A percentile compares a stretch with the other conserved stretches of the same genome.
These are phyloP conservation scores for Agriopis leucophaearia DNA, from an alignment of 2,888 invertebrate genomes.

Conservation along the genomic window DNA sequence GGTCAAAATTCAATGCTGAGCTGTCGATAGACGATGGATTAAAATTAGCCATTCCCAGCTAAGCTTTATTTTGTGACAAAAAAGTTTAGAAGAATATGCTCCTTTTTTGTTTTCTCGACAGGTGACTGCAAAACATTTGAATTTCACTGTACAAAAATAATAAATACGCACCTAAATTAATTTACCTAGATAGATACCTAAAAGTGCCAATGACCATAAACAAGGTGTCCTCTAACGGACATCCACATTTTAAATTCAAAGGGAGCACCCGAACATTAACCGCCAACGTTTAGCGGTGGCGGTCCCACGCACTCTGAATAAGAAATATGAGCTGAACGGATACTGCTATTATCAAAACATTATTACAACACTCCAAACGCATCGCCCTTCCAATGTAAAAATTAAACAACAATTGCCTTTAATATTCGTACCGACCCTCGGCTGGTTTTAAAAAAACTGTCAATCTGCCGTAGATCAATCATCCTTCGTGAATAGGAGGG, in stretches of 20 bases:
- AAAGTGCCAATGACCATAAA: conserved; percentile 36
- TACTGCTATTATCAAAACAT: conserved; percentile 86
- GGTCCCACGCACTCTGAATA: conserved; percentile 85
- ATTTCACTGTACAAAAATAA: neutral
- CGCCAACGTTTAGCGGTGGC: conserved; percentile 45
- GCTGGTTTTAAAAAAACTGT: conserved; percentile 84
- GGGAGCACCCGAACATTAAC: conserved; percentile 57
- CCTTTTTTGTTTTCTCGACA: neutral
- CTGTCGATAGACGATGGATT: conserved; percentile 75
- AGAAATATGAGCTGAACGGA: conserved; percentile 85
- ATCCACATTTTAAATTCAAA: conserved; percentile 69
- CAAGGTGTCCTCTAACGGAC: conserved; percentile 74
- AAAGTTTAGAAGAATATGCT: conserved; percentile 4
- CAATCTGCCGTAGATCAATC: conserved; percentile 86
- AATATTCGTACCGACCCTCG: conserved; percentile 81
- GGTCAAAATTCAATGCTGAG: conserved; percentile 69
- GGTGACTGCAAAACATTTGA: neutral
- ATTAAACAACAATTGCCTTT: conserved; percentile 87
- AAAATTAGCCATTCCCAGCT: conserved; percentile 48
- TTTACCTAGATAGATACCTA: neutral
- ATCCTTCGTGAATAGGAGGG: conserved; percentile 81
- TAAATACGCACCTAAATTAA: neutral
- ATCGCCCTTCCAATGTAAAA: conserved; percentile 83
- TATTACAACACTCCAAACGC: conserved; percentile 85
- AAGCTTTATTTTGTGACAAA: conserved; percentile 30